Percentiles rank a stretch among this genome's conserved stretches.
Conservation (phyloP, 2,113 vertebrate genomes). For the Callorhinus ursinus region DNA sequence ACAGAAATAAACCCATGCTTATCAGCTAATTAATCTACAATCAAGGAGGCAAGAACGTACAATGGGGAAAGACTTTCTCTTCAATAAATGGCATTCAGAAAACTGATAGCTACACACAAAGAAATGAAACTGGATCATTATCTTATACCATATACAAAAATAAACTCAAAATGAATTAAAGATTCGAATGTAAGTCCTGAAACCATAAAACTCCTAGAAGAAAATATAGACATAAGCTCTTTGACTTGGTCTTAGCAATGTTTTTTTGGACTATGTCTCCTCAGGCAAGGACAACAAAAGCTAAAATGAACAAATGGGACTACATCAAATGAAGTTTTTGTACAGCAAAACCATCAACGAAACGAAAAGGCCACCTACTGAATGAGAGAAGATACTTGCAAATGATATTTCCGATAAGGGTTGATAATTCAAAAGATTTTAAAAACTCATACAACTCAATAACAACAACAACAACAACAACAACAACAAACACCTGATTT, state of each 20-base stretch:
- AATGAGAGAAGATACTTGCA: background rate
- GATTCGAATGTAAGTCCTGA: background rate
- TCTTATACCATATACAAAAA: background rate
- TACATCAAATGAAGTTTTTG: background rate
- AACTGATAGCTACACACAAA: background rate
- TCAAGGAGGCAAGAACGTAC: background rate
- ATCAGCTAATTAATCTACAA: background rate
- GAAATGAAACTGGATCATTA: background rate
- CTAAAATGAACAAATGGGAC: background rate
- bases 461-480: no score
- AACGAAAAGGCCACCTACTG: background rate
- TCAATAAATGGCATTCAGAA: background rate
- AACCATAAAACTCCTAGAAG: background rate
- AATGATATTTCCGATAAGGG: background rate
- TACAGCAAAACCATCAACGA: background rate
- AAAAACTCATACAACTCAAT: background rate
- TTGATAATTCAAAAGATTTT: background rate
- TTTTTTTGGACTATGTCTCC: background rate
- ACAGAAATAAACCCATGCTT: background rate
- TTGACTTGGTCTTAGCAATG: background rate
- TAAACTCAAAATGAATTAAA: background rate
- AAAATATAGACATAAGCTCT: background rate
- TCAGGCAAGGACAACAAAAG: background rate
- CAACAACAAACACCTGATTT: background rate
- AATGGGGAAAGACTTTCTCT: background rate